A percentile compares a stretch with the other conserved stretches of the same genome.
phyloP scores from a whole-genome alignment of 2,113 vertebrate genomes.

The Pollachius pollachius region DNA sequence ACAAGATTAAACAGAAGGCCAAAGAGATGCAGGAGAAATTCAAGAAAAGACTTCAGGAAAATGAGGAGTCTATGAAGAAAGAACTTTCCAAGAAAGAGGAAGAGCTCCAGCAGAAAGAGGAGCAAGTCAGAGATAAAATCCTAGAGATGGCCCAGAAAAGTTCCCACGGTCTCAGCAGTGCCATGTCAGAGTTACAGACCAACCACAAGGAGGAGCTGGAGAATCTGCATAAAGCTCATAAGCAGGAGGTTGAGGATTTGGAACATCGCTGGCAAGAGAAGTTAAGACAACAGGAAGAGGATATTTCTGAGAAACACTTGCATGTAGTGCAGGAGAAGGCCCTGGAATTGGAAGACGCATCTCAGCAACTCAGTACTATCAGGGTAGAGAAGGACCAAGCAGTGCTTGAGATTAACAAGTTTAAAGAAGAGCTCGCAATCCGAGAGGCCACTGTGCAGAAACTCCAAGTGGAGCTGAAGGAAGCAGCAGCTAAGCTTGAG shows the following conservation, averaged over 20 bases:
- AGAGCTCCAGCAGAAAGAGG: constrained; percentile 85
- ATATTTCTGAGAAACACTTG: constrained; percentile 78
- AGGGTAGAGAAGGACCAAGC: constrained; percentile 75
- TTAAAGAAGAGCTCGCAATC: constrained; percentile 79
- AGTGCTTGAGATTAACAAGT: constrained; percentile 58
- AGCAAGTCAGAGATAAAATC: constrained; percentile 84
- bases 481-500: constrained; percentile 68
- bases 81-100: constrained; percentile 83
- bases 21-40: constrained; percentile 87
- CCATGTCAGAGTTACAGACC: constrained; percentile 81
- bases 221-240: constrained; percentile 73
- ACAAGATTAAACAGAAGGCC: constrained; percentile 83
- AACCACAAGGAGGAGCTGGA: constrained; percentile 86
- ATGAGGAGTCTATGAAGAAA: constrained; percentile 83
- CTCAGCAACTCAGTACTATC: constrained; percentile 65
- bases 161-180: constrained; percentile 80
- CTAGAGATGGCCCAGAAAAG: constrained; percentile 84
- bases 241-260: constrained; percentile 70
- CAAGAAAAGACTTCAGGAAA: constrained; percentile 85
- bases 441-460: constrained; percentile 76
- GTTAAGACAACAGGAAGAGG: constrained; percentile 78
- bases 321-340: constrained; percentile 79
- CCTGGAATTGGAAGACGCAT: constrained; percentile 76
- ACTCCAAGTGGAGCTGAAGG: constrained; percentile 80
- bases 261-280: constrained; percentile 74